These are phyloP conservation scores for Peromyscus polionotus DNA, from an alignment of 2,113 vertebrate genomes.

Conservation along the genomic window DNA sequence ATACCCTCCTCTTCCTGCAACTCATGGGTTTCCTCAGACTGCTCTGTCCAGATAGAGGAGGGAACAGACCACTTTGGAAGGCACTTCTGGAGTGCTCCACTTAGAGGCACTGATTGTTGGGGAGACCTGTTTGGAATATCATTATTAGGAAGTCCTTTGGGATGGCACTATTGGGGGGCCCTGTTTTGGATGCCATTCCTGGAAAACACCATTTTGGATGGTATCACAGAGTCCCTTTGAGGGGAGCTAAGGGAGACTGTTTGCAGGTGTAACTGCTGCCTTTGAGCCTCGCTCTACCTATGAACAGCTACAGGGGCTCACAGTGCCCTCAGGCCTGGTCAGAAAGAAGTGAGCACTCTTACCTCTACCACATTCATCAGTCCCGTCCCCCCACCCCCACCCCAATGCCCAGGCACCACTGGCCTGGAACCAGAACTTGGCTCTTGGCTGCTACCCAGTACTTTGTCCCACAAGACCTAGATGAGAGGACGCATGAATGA, in stretches of 20 bases:
- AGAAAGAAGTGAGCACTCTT: not conserved
- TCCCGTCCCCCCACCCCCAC: not conserved
- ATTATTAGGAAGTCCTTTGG: not conserved
- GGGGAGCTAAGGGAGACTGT: not conserved
- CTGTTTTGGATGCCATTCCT: not conserved
- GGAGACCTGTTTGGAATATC: not conserved
- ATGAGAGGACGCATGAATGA: not conserved
- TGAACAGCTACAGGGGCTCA: not conserved
- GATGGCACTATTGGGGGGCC: rapidly evolving
- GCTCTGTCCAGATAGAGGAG: no score
- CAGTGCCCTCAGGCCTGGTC: not conserved
- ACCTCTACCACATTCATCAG: no score
- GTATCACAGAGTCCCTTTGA: not conserved
- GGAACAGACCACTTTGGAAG: not conserved
- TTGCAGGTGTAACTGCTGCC: not conserved
- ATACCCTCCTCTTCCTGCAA: not conserved
- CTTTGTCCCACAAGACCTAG: not conserved
- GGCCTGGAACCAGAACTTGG: not conserved
- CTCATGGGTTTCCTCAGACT: not conserved
- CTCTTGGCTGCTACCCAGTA: not conserved
- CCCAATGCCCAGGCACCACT: not conserved
- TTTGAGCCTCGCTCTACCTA: not conserved
- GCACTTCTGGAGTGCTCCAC: no score
- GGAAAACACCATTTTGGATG: no score
- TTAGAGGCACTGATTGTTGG: not conserved